These are phyloP conservation scores for Axis porcinus DNA, from an alignment of 2,113 vertebrate species.

Conservation along the genomic window DNA sequence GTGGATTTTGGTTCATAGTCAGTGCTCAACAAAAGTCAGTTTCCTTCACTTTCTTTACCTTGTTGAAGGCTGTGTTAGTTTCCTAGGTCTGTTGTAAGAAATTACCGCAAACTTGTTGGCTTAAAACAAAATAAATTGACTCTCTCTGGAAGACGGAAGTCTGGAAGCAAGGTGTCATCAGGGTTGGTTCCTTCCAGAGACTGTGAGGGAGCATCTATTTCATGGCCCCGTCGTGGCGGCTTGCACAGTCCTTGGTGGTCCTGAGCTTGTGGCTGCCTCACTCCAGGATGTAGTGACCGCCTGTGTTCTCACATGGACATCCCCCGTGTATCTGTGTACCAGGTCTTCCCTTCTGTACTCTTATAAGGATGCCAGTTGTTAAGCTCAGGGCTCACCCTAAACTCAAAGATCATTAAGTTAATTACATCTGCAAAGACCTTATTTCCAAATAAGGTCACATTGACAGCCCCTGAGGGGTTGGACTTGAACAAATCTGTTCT, in stretches of 20 bases:
- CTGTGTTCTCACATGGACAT: neutral
- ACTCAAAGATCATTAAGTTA: neutral
- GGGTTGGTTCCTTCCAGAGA: neutral
- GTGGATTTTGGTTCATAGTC: neutral
- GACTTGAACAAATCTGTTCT: neutral
- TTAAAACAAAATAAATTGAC: neutral
- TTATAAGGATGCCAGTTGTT: neutral
- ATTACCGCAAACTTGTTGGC: neutral
- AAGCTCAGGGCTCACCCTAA: neutral
- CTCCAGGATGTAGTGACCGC: neutral
- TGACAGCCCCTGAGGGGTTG: neutral
- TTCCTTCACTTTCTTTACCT: neutral
- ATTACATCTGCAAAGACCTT: neutral
- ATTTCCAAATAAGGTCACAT: neutral
- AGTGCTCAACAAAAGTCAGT: neutral
- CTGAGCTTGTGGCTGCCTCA: neutral
- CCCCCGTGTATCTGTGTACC: neutral
- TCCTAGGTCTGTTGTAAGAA: no score
- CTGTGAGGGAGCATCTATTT: neutral
- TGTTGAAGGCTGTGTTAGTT: neutral
- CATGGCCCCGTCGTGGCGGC: rapidly evolving
- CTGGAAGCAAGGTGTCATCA: neutral
- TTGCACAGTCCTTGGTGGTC: rapidly evolving
- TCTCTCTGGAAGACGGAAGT: neutral
- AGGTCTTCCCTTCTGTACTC: neutral